Evolutionary conservation across 2,888 invertebrate species (phyloP).

Genomic region (Aphodius granarius): DNA sequence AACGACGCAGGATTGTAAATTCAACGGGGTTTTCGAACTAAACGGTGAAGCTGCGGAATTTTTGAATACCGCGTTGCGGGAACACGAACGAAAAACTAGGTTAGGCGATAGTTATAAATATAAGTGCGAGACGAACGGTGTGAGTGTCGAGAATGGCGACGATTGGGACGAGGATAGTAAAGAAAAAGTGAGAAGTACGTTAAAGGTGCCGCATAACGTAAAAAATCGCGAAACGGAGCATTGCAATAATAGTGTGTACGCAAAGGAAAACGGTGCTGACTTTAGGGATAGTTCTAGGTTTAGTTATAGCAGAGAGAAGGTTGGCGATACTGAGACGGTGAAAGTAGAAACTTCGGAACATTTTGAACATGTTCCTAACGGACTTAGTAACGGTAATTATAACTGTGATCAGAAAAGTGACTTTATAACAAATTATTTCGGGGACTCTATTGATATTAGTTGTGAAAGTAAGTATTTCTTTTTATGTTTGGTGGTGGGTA

Average conservation of each 20-base stretch:
- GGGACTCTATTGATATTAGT: conserved; percentile 19
- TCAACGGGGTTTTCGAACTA: conserved; percentile 36
- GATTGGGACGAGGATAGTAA: conserved; percentile 19
- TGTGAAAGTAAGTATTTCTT: conserved; percentile 23
- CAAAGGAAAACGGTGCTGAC: conserved; percentile 11
- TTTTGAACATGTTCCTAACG: conserved; percentile 18
- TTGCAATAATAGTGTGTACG: conserved; percentile 7
- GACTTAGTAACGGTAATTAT: conserved; percentile 22
- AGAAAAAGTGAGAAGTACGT: conserved; percentile 33
- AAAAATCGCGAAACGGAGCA: conserved; percentile 12
- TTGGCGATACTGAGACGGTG: conserved; percentile 4
- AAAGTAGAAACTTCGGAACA: conserved; percentile 22
- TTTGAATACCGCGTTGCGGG: conserved; percentile 30
- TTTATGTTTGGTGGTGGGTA: background rate
- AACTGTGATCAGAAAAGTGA: conserved; percentile 17
- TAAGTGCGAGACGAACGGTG: conserved; percentile 23
- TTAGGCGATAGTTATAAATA: conserved; percentile 20
- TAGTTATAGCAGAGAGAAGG: conserved; percentile 13
- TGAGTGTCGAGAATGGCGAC: background rate
- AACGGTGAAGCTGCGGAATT: conserved; percentile 34
- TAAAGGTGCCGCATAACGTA: conserved; percentile 5
- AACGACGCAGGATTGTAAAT: conserved; percentile 10
- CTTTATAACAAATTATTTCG: conserved; percentile 15
- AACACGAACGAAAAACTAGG: conserved; percentile 24
- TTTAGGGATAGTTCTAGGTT: conserved; percentile 17